A percentile compares a stretch with the other conserved stretches of the same genome.
phyloP scores from a whole-genome alignment of 2,113 vertebrate species.

The Trichechus manatus region DNA sequence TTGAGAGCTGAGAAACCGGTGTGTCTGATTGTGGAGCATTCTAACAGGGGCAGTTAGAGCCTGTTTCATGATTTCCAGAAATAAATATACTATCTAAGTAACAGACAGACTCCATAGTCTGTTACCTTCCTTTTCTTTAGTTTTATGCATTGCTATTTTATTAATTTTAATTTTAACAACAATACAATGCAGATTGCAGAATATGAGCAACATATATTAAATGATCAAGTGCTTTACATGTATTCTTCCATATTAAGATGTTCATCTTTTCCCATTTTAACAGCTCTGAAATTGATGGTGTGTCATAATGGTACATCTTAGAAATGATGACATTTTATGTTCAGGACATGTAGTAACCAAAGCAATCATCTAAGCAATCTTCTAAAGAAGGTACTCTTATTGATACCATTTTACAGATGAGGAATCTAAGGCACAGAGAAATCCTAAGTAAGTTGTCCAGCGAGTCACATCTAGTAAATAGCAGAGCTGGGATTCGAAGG shows the following conservation, averaged over 20 bases:
- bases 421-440: neutral
- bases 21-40: neutral
- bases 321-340: neutral
- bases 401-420: neutral
- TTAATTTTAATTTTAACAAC: neutral
- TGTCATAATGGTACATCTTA: neutral
- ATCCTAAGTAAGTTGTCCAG: neutral
- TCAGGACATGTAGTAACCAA: neutral
- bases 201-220: neutral
- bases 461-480: neutral
- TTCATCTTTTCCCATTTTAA: neutral
- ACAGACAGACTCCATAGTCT: neutral
- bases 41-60: neutral
- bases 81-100: neutral
- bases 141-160: slow-evolving; percentile 21
- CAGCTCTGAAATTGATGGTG: neutral
- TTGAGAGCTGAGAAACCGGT: neutral
- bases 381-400: neutral
- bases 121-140: neutral
- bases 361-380: neutral
- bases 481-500: neutral
- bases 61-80: neutral
- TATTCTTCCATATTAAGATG: neutral
- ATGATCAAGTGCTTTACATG: neutral
- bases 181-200: neutral